Conservation (phyloP, 2,797 vertebrate genomes). For the Spheniscus humboldti region DNA sequence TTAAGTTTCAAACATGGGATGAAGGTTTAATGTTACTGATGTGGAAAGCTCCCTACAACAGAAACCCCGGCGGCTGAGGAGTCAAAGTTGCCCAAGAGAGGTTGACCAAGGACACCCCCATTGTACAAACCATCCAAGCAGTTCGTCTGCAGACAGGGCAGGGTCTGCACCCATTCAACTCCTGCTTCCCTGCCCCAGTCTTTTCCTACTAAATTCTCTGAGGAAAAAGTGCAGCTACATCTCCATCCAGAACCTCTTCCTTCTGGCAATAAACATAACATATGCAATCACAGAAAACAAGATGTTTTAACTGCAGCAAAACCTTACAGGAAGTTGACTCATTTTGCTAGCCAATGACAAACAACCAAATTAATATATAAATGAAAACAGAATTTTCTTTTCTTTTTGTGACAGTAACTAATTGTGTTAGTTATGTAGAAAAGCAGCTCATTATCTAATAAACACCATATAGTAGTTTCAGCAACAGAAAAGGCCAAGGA, state of each 20-base stretch:
- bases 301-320: conserved; percentile 22
- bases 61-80: background rate
- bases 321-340: background rate
- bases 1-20: background rate
- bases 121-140: background rate
- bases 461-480: background rate
- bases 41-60: background rate
- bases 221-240: background rate
- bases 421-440: background rate
- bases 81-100: background rate
- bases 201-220: background rate
- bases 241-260: background rate
- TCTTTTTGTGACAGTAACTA: conserved; percentile 4
- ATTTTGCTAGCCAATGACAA: conserved; percentile 36
- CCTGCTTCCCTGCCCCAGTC: background rate
- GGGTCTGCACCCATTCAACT: background rate
- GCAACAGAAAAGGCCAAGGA: background rate
- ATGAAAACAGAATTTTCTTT: background rate
- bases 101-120: accelerated
- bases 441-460: conserved; percentile 24
- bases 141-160: background rate
- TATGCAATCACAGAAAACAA: background rate
- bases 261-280: background rate
- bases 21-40: background rate
- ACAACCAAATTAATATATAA: background rate